A percentile compares a stretch with the other conserved stretches of the same genome.
phyloP scores from a whole-genome alignment of 2,113 vertebrate species.

The Scartelaos histophorus region DNA sequence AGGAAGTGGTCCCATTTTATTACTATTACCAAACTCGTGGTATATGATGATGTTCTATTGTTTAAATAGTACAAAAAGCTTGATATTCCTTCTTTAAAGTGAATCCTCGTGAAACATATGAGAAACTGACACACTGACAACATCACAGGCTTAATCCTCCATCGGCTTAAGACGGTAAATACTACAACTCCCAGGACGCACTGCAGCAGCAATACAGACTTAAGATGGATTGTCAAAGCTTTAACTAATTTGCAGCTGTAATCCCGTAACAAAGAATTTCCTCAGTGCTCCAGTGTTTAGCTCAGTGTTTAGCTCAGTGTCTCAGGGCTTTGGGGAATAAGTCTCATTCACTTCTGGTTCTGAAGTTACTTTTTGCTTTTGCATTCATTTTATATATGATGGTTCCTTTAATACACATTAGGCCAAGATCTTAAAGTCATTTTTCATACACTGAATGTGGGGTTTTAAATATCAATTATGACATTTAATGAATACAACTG shows the following conservation, averaged over 20 bases:
- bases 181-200: slow-evolving; percentile 9
- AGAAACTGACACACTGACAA: slow-evolving; percentile 18
- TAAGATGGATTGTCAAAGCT: slow-evolving; percentile 18
- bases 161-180: slow-evolving; percentile 41
- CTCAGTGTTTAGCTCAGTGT: background rate
- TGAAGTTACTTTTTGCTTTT: too few species aligned
- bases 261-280: background rate
- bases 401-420: too few species aligned
- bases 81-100: background rate
- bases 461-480: too few species aligned
- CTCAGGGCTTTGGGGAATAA: background rate
- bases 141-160: slow-evolving; percentile 22
- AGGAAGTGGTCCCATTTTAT: too few species aligned
- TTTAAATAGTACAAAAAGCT: too few species aligned
- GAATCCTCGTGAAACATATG: slow-evolving; percentile 1
- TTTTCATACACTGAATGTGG: too few species aligned
- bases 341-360: too few species aligned
- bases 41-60: too few species aligned
- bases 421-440: too few species aligned
- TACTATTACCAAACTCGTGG: too few species aligned
- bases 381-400: background rate
- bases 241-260: slow-evolving; percentile 11
- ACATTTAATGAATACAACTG: too few species aligned
- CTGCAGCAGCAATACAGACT: slow-evolving; percentile 3
- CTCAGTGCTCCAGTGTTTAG: background rate